These are phyloP conservation scores for Petromus typicus DNA, from an alignment of 2,113 vertebrate species.

Conservation along the genomic window DNA sequence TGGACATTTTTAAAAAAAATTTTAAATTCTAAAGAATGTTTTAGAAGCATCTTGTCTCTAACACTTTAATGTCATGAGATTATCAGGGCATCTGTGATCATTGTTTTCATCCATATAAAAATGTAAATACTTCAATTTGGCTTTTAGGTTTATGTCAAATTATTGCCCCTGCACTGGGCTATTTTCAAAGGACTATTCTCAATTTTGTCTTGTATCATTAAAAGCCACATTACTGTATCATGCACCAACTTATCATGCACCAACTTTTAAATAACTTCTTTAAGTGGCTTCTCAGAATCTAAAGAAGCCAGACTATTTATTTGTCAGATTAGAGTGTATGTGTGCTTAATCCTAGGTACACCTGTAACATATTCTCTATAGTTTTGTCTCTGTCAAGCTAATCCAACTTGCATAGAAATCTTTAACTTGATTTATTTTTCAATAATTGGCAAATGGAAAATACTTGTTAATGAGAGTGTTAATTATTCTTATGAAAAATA, in stretches of 20 bases:
- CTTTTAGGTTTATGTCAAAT: not conserved
- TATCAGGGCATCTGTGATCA: not conserved
- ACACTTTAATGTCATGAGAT: not conserved
- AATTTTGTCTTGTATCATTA: not conserved
- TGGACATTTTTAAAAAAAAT: not conserved
- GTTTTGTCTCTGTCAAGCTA: conserved; percentile 3
- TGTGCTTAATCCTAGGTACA: not conserved
- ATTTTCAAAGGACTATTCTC: not conserved
- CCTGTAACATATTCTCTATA: not conserved
- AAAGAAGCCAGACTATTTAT: not conserved
- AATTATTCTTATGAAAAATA: not conserved
- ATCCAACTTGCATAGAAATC: conserved; percentile 22
- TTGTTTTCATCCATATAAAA: not conserved
- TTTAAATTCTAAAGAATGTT: not conserved
- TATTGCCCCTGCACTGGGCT: not conserved
- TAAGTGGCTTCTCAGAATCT: not conserved
- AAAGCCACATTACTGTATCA: not conserved
- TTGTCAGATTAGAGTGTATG: not conserved
- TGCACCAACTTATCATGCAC: not conserved
- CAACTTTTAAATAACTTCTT: conserved; percentile 26
- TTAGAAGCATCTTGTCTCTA: not conserved
- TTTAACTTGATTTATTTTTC: conserved; percentile 29
- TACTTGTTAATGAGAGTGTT: conserved; percentile 47
- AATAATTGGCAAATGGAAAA: conserved; percentile 31
- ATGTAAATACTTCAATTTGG: not conserved